Evolutionary conservation across 1,140 invertebrate genomes (phyloP).

Genomic region (Himalopsyche phryganea): DNA sequence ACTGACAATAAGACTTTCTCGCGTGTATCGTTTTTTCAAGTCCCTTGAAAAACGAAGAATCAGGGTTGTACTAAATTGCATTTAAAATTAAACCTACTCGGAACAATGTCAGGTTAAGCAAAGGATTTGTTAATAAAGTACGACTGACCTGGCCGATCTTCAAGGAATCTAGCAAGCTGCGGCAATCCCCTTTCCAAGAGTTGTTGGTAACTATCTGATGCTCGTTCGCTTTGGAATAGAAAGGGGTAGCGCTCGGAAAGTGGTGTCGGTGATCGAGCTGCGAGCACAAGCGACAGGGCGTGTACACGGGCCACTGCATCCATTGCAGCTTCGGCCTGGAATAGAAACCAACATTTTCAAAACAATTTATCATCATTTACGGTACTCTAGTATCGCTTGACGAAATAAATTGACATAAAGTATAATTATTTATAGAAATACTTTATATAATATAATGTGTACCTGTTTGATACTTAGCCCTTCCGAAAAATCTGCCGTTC

Average conservation of each 20-base stretch:
- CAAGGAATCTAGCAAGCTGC: constrained; percentile 66
- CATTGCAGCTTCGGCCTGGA: constrained; percentile 58
- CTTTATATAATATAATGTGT: too few species aligned
- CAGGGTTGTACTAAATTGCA: too few species aligned
- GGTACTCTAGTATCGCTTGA: too few species aligned
- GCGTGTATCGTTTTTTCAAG: too few species aligned
- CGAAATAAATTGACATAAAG: too few species aligned
- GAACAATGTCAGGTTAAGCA: too few species aligned
- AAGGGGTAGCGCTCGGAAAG: constrained; percentile 68
- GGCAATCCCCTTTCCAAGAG: constrained; percentile 70
- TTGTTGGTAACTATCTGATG: constrained; percentile 74
- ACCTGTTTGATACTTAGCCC: constrained; percentile 64
- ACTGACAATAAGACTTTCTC: too few species aligned
- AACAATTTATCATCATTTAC: too few species aligned
- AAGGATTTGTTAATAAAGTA: too few species aligned
- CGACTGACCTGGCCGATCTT: constrained; percentile 55
- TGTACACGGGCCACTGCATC: constrained; percentile 68
- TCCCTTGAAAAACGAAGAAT: too few species aligned
- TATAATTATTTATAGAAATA: too few species aligned
- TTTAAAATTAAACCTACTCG: too few species aligned
- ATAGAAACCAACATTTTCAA: background rate
- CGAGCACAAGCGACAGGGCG: constrained; percentile 64
- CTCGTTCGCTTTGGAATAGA: constrained; percentile 69
- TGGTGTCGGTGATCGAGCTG: constrained; percentile 58
- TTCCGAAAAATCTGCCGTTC: constrained; percentile 60